These are phyloP conservation scores for Cylas formicarius DNA, from an alignment of 1,140 invertebrate species.

Conservation along the genomic window DNA sequence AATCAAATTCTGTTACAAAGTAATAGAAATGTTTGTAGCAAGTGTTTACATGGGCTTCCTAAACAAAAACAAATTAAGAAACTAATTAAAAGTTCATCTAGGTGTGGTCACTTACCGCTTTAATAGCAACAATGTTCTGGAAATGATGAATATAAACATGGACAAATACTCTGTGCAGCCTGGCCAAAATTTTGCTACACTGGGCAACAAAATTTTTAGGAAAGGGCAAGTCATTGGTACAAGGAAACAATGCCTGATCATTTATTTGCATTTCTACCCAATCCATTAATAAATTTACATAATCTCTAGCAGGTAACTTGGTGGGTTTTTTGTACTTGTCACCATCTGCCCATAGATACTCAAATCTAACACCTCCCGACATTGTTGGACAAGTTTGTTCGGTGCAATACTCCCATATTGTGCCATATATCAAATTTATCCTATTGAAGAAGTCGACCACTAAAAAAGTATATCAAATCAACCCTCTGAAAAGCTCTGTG, in stretches of 20 bases:
- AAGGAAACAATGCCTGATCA: constrained; percentile 58
- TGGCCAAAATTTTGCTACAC: constrained; percentile 84
- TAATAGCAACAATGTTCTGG: constrained; percentile 79
- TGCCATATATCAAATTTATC: constrained; percentile 90
- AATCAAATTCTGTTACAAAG: constrained; percentile 83
- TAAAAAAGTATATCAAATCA: constrained; percentile 39
- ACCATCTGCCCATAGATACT: constrained; percentile 92
- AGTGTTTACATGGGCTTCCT: constrained; percentile 94
- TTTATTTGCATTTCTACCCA: constrained; percentile 93
- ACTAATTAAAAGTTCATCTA: too few species aligned
- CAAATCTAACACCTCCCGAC: constrained; percentile 82
- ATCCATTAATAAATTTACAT: constrained; percentile 85
- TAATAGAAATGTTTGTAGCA: constrained; percentile 97
- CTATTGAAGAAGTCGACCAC: constrained; percentile 96
- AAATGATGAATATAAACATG: constrained; percentile 98
- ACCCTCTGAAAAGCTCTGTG: background rate
- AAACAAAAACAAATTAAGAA: constrained; percentile 40
- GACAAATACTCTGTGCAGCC: constrained; percentile 90
- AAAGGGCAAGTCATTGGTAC: constrained; percentile 73
- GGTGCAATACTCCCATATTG: constrained; percentile 82
- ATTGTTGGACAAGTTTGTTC: constrained; percentile 83
- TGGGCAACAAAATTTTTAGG: constrained; percentile 74
- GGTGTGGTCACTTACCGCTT: constrained; percentile 65
- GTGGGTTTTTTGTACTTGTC: constrained; percentile 80
- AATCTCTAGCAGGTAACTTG: constrained; percentile 77